A percentile compares a stretch with the other conserved stretches of the same genome.
phyloP scores from a whole-genome alignment of 2,797 vertebrate genomes.

The Valencia hispanica region DNA sequence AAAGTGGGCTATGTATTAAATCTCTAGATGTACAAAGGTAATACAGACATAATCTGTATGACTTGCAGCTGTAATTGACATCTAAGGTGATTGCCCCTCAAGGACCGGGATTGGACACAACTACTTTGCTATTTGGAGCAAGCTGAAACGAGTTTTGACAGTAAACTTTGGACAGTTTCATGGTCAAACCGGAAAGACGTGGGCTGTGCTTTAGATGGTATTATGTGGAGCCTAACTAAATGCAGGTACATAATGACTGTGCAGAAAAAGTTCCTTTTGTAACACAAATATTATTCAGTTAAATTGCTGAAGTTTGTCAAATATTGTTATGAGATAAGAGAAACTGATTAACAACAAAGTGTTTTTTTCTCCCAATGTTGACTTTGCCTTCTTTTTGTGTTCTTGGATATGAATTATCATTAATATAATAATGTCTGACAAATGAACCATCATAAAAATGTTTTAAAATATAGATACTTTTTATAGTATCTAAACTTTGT shows the following conservation, averaged over 20 bases:
- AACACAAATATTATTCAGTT: not conserved
- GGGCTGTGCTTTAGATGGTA: not conserved
- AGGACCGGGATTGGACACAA: not conserved
- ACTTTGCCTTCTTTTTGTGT: not conserved
- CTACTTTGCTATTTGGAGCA: not conserved
- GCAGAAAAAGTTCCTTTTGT: not conserved
- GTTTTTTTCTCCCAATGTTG: not conserved
- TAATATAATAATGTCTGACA: not conserved
- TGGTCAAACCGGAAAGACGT: not conserved
- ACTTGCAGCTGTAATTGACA: not conserved
- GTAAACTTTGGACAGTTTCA: not conserved
- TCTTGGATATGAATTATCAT: not conserved
- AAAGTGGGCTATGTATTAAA: not conserved
- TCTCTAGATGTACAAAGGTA: not conserved
- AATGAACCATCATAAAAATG: not conserved
- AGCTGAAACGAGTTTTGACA: not conserved
- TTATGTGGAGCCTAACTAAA: not conserved
- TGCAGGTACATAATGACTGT: not conserved
- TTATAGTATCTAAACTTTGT: not conserved
- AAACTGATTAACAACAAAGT: not conserved
- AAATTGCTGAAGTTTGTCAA: not conserved
- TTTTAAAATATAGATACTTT: not conserved
- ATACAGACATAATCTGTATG: not conserved
- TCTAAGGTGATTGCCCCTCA: not conserved
- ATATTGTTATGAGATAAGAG: not conserved